Conservation (phyloP, 1,140 invertebrate species). For the Brachionus asplanchnoidis region DNA sequence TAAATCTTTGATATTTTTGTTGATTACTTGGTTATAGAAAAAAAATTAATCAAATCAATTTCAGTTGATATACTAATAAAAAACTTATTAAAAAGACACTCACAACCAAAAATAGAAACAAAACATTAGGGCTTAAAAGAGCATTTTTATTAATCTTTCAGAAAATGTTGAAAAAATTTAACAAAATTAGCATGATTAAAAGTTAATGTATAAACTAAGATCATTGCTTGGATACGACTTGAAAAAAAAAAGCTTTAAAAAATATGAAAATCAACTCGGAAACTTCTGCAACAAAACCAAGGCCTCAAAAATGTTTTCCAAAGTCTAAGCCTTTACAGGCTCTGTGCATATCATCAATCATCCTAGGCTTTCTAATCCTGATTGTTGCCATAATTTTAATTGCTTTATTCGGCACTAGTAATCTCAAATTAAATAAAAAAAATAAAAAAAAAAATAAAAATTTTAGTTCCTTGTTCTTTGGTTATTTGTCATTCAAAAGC, state of each 20-base stretch:
- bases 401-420: neutral
- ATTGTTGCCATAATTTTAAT: neutral
- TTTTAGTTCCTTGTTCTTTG: slow-evolving; percentile 5
- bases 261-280: neutral
- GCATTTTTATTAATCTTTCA: too few relatives aligned
- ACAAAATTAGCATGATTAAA: neutral
- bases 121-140: neutral
- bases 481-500: slow-evolving; percentile 15
- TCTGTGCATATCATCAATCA: neutral
- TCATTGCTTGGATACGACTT: neutral
- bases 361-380: neutral
- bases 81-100: too few relatives aligned
- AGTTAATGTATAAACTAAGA: neutral
- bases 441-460: neutral
- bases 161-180: neutral
- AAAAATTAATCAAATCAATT: too few relatives aligned
- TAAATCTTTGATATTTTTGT: too few relatives aligned
- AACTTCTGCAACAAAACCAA: neutral
- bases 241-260: neutral
- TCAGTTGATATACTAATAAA: too few relatives aligned
- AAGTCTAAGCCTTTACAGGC: neutral
- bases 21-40: too few relatives aligned
- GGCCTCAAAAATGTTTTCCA: neutral
- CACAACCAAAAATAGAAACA: too few relatives aligned
- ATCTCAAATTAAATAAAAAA: neutral